Percentiles rank a stretch among this genome's conserved stretches.
Conservation (phyloP, 2,888 invertebrate genomes). For the Odontocolon sp. region DNA sequence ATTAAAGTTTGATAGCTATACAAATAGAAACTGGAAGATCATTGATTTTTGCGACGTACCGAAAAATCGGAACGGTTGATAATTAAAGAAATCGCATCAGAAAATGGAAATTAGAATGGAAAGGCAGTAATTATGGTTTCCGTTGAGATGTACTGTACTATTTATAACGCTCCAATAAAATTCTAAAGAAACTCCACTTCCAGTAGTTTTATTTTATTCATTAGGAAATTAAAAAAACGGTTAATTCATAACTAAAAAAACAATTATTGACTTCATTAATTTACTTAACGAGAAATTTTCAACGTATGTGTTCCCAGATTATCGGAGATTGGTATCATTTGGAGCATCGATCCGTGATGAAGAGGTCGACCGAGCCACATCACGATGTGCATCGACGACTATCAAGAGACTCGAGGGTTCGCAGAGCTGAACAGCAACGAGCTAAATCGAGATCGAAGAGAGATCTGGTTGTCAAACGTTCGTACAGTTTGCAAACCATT, state of each 20-base stretch:
- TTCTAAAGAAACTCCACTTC: neutral
- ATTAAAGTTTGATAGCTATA: too few relatives aligned
- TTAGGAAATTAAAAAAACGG: neutral
- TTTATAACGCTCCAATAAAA: slow-evolving; percentile 1
- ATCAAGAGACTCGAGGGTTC: slow-evolving; percentile 88
- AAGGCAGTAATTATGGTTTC: neutral
- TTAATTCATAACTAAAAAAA: neutral
- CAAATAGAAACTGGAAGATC: too few relatives aligned
- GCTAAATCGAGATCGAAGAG: slow-evolving; percentile 91
- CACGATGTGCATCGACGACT: slow-evolving; percentile 87
- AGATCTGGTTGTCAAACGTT: slow-evolving; percentile 83
- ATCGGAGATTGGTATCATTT: slow-evolving; percentile 93
- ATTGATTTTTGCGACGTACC: too few relatives aligned
- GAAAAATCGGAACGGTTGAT: too few relatives aligned
- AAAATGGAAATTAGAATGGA: neutral
- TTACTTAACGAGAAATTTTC: slow-evolving; percentile 11
- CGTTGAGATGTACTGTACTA: neutral
- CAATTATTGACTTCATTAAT: neutral
- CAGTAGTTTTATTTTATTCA: neutral
- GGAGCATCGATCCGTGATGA: slow-evolving; percentile 89
- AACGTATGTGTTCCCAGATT: slow-evolving; percentile 85
- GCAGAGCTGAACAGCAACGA: slow-evolving; percentile 92
- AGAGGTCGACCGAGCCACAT: slow-evolving; percentile 89
- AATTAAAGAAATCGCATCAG: too few relatives aligned
- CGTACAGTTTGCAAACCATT: slow-evolving; percentile 73